phyloP scores from a whole-genome alignment of 2,113 vertebrate genomes.

The Isurus oxyrinchus region DNA sequence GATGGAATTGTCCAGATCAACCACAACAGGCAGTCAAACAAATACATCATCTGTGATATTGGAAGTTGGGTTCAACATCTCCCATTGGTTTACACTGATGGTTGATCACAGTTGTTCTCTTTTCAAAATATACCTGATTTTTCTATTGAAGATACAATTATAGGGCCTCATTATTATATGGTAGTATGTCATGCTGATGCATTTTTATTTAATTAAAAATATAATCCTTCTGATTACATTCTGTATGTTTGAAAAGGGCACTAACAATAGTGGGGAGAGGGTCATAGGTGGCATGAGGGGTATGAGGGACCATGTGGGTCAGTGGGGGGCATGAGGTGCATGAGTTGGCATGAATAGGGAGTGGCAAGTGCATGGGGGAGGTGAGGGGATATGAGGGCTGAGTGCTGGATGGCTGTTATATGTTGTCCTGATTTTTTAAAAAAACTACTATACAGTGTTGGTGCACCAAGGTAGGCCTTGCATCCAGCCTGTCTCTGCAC shows the following conservation, averaged over 20 bases:
- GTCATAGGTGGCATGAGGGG: too few species aligned
- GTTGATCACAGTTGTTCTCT: neutral
- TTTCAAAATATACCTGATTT: neutral
- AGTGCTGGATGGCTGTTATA: too few species aligned
- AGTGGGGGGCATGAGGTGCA: too few species aligned
- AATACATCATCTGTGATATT: conserved; percentile 17
- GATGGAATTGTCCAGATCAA: conserved; percentile 16
- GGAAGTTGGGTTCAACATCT: neutral
- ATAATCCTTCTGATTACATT: conserved; percentile 35
- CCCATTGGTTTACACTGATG: neutral
- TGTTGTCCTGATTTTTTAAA: too few species aligned
- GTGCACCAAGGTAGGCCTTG: too few species aligned
- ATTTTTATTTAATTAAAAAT: conserved; percentile 36
- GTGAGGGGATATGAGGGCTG: too few species aligned
- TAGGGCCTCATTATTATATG: conserved; percentile 21
- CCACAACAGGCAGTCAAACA: conserved; percentile 3
- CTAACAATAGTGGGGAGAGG: neutral
- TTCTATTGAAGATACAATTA: neutral
- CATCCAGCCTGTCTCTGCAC: too few species aligned
- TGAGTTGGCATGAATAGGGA: too few species aligned
- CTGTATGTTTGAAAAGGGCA: conserved; percentile 36
- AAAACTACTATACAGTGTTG: too few species aligned
- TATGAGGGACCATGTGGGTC: too few species aligned
- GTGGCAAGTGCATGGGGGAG: too few species aligned
- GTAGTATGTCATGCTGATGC: conserved; percentile 30